Percentiles rank a stretch among this genome's conserved stretches.
Conservation (phyloP, 2,888 invertebrate species). For the Xylota sylvarum region DNA sequence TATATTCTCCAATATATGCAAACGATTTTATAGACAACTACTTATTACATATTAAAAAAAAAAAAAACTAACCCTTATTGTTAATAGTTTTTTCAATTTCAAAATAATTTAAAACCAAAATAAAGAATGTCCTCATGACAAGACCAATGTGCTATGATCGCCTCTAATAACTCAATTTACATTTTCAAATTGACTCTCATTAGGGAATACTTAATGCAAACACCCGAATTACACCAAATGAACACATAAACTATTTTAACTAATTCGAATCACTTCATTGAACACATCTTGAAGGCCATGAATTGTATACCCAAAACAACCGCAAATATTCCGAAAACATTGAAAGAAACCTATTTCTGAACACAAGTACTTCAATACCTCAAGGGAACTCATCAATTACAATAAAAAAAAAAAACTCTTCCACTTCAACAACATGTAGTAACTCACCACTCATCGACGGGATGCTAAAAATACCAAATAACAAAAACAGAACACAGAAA, state of each 20-base stretch:
- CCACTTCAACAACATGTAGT: neutral
- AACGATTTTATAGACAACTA: no score
- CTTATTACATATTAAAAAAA: no score
- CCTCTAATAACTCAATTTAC: no score
- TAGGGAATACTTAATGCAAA: neutral
- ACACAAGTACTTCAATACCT: neutral
- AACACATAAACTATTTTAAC: neutral
- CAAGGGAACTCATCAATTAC: constrained; percentile 45
- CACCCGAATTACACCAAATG: neutral
- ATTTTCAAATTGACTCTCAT: neutral
- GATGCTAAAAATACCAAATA: constrained; percentile 51
- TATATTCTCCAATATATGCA: no score
- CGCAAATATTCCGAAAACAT: neutral
- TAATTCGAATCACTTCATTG: constrained; percentile 22
- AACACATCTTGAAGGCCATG: constrained; percentile 11
- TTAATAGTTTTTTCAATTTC: no score
- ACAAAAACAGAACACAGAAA: neutral
- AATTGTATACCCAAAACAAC: constrained; percentile 9
- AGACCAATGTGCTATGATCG: no score
- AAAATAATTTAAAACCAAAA: no score
- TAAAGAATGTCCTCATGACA: no score
- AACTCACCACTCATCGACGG: neutral
- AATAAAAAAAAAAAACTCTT: constrained; percentile 2
- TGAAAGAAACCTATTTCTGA: neutral
- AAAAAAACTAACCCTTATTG: no score